Percentiles rank a stretch among this genome's conserved stretches.
Evolutionary conservation across 2,888 invertebrate species (phyloP).

Genomic region (Encarsia formosa): DNA sequence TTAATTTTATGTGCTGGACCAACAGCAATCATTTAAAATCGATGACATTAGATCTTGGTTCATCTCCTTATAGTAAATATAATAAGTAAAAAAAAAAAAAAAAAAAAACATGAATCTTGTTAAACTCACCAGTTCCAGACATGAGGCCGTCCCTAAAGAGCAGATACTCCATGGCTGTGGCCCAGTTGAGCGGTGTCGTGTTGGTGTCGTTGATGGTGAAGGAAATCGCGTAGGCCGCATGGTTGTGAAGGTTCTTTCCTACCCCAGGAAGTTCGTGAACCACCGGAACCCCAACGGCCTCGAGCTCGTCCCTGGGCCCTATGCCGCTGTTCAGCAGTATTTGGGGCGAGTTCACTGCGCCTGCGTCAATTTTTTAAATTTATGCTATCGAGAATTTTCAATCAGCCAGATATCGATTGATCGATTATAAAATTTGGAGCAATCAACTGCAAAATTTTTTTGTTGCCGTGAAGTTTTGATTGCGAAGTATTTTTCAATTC

Average conservation of each 20-base stretch:
- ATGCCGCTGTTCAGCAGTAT: constrained; percentile 86
- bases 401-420: too few species aligned
- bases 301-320: constrained; percentile 70
- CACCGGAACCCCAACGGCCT: constrained; percentile 59
- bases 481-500: too few species aligned
- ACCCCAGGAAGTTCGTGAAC: constrained; percentile 75
- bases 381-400: too few species aligned
- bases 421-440: too few species aligned
- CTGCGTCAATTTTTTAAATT: too few species aligned
- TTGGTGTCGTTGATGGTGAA: constrained; percentile 82
- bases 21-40: too few species aligned
- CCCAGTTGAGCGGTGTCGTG: constrained; percentile 84
- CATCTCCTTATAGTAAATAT: too few species aligned
- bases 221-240: constrained; percentile 74
- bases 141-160: constrained; percentile 83
- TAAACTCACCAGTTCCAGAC: constrained; percentile 73
- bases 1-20: too few species aligned
- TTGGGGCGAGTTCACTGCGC: constrained; percentile 93
- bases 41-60: too few species aligned
- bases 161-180: constrained; percentile 86
- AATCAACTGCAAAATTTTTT: too few species aligned
- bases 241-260: constrained; percentile 81
- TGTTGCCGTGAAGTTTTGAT: too few species aligned
- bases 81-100: too few species aligned
- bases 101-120: neutral